These are phyloP conservation scores for Pegea sp. DNA, from an alignment of 23 tunicate species.

Conservation along the genomic window DNA sequence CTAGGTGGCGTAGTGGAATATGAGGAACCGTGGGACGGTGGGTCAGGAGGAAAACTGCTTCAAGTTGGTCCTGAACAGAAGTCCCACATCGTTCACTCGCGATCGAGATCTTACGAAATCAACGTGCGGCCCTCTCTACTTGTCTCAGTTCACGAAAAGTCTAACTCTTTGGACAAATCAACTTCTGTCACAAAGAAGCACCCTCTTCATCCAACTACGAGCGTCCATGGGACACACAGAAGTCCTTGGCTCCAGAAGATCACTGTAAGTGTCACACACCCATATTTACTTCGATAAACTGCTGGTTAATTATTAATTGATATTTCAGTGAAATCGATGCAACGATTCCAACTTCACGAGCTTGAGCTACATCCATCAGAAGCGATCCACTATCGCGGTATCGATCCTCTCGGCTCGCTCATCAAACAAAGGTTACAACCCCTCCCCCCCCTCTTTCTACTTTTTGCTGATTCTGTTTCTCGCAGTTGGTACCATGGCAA, in stretches of 20 bases:
- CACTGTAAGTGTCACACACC: conserved; percentile 37
- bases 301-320: background rate
- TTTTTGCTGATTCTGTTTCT: background rate
- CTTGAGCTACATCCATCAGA: conserved; percentile 79
- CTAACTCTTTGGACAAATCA: conserved; percentile 26
- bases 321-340: conserved; percentile 78
- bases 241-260: conserved; percentile 4
- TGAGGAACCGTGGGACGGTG: conserved; percentile 82
- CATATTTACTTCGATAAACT: no score
- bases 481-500: conserved; percentile 68
- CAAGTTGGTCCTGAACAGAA: background rate
- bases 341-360: conserved; percentile 49
- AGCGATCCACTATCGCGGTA: conserved; percentile 44
- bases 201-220: conserved; percentile 9
- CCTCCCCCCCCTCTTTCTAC: background rate
- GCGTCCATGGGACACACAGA: conserved; percentile 33
- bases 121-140: conserved; percentile 2
- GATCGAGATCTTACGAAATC: conserved; percentile 58
- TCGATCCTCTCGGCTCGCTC: conserved; percentile 48
- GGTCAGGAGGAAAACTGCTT: no score
- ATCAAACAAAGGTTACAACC: conserved; percentile 46
- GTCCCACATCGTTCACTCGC: conserved; percentile 15
- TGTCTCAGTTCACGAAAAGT: conserved; percentile 20
- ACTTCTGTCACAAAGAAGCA: background rate
- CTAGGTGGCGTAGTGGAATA: conserved; percentile 58